Conservation (phyloP, 1,140 invertebrate species). For the Lepidostoma basale region DNA sequence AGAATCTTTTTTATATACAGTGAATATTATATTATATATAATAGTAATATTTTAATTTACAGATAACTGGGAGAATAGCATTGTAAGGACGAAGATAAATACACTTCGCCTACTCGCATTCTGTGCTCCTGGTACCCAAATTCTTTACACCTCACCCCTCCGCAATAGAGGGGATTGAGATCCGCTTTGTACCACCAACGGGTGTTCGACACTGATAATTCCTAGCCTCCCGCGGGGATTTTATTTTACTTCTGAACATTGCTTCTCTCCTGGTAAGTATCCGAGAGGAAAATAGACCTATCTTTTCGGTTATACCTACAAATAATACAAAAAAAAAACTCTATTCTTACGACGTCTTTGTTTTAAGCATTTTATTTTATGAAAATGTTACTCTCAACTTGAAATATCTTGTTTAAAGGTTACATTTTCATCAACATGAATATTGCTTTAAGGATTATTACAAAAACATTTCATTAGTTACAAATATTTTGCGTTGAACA, state of each 20-base stretch:
- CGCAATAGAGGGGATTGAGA: conserved; percentile 1
- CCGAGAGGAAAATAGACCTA: background rate
- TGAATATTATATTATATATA: background rate
- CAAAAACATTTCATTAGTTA: too few species aligned
- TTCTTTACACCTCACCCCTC: conserved; percentile 15
- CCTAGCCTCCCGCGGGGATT: conserved; percentile 23
- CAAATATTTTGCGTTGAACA: too few species aligned
- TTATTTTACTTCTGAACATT: conserved; percentile 12
- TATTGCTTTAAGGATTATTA: too few species aligned
- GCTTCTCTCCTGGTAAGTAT: background rate
- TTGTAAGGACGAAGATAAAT: background rate
- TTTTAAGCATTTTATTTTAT: too few species aligned
- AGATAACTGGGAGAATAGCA: background rate
- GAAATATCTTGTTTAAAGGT: too few species aligned
- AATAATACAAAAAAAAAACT: too few species aligned
- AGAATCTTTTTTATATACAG: background rate
- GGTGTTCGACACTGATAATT: conserved; percentile 39
- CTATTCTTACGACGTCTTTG: too few species aligned
- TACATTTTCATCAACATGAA: too few species aligned
- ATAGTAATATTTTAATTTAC: background rate
- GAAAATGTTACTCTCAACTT: too few species aligned
- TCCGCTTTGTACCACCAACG: conserved; percentile 21
- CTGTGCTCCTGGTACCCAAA: background rate
- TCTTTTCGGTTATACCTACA: background rate
- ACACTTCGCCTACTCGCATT: background rate